Base-by-base conservation (phyloP, 2,113 vertebrate genomes). In the Cyanistes caeruleus region DNA sequence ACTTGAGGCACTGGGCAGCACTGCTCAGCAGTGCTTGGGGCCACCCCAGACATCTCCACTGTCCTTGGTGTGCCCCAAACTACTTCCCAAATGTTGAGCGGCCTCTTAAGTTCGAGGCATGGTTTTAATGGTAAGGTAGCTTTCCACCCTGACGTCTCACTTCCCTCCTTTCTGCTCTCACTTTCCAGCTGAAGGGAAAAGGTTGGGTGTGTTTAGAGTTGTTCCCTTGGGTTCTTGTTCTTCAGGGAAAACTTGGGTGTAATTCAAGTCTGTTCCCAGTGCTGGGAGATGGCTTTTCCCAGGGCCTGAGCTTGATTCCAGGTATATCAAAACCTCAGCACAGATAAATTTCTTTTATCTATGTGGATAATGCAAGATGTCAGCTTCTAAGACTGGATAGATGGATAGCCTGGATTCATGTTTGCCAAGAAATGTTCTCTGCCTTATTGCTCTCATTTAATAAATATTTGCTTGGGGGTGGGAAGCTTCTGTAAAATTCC, bases 51-150 rank as follows among this genome's bases (percentile, higher is more conserved):
- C 72, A 94, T 93, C 94, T 97, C 49, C 85, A 44, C 92, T 97
- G 87, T 97, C 85, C 96, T 79, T 84, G 92, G 96, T 51, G 90
- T 93, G 96, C 94, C 97, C 91, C 95, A 95, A 93, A 95, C 84
- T 81, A 41, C 97, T 78, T 18, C 89, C 77, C 97, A 96, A 95
- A 96, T 94, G 93, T 96, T 95, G 95, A 80, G 78, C 70, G 56
- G 92, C 97, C 94, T 97, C 97, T 95, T 93, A 92, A 97, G 77
- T 96, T 67, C 72, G 96, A 97, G 98, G 96, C 93, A 21, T 53
- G 96, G 95, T 95, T 93, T 64, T 95, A 96, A 97, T 97, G 98
- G 98, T 98, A 98, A 98, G 98, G 97, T 97, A 97, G 96, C 90
- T 95, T 94, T 95, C 53, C 81, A 58, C 73, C 74, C 68, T 67